phyloP scores from a whole-genome alignment of 2,113 vertebrate genomes.

The Boleophthalmus pectinirostris region DNA sequence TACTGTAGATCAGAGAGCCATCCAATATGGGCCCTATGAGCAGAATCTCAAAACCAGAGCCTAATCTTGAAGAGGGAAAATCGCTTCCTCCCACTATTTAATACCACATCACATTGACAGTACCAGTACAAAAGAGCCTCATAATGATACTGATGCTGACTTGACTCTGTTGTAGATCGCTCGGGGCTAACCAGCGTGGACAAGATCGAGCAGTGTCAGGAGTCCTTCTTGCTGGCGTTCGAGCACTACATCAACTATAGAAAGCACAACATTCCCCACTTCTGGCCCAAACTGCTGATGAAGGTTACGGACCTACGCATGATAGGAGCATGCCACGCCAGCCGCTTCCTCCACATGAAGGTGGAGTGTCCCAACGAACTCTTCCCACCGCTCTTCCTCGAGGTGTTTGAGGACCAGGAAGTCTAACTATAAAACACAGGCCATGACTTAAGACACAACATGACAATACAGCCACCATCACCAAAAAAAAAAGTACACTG shows the following conservation, averaged over 20 bases:
- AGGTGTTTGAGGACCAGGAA: slow-evolving; percentile 93
- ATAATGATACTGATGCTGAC: not conserved
- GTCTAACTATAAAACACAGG: slow-evolving; percentile 43
- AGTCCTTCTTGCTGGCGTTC: slow-evolving; percentile 94
- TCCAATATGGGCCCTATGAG: too few species aligned
- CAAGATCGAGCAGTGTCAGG: slow-evolving; percentile 96
- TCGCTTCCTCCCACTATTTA: not conserved
- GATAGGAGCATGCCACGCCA: slow-evolving; percentile 98
- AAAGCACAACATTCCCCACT: slow-evolving; percentile 97
- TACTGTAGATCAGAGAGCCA: too few species aligned
- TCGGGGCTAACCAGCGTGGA: slow-evolving; percentile 90
- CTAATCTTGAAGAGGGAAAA: not conserved
- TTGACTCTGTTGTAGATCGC: slow-evolving; percentile 78
- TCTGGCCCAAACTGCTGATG: slow-evolving; percentile 99
- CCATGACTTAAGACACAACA: slow-evolving; percentile 10
- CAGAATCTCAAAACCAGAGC: too few species aligned
- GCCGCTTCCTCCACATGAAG: slow-evolving; percentile 99
- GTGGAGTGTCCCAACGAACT: slow-evolving; percentile 99
- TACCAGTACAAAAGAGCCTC: not conserved
- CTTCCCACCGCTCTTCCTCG: slow-evolving; percentile 94
- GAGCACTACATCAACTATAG: slow-evolving; percentile 99
- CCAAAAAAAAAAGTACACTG: slow-evolving; percentile 2
- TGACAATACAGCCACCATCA: slow-evolving; percentile 1
- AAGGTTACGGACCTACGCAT: slow-evolving; percentile 99
- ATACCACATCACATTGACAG: not conserved